Percentiles rank a stretch among this genome's conserved stretches.
phyloP scores from a whole-genome alignment of 2,888 invertebrate genomes.

The Aethes cnicana region DNA sequence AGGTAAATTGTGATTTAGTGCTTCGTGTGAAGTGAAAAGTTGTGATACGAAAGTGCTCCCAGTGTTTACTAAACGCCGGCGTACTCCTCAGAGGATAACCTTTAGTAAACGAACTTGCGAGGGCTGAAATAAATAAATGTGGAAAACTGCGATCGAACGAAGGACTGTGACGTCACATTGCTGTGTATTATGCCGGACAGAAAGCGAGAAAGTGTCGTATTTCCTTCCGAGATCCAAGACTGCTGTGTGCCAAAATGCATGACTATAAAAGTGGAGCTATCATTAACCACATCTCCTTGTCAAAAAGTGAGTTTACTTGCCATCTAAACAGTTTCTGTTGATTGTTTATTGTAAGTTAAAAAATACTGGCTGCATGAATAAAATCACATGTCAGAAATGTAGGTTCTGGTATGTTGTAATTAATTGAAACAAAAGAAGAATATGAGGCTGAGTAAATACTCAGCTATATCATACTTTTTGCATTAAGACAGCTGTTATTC shows the following conservation, averaged over 20 bases:
- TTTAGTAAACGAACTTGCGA: conserved; percentile 54
- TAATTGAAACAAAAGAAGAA: conserved; percentile 12
- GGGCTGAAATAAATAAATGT: conserved; percentile 52
- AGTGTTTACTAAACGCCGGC: conserved; percentile 65
- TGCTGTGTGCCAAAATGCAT: conserved; percentile 73
- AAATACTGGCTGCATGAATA: conserved; percentile 29
- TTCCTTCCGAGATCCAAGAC: conserved; percentile 65
- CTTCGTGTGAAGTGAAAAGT: conserved; percentile 62
- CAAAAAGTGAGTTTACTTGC: conserved; percentile 71
- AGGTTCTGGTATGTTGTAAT: conserved; percentile 4
- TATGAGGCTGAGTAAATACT: no score
- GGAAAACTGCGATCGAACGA: conserved; percentile 64
- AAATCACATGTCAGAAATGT: conserved; percentile 9
- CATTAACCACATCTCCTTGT: conserved; percentile 72
- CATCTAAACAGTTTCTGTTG: conserved; percentile 40
- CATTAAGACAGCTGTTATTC: no score
- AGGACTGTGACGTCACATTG: conserved; percentile 74
- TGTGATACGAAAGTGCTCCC: conserved; percentile 67
- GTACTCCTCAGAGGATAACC: conserved; percentile 51
- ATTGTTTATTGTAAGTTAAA: conserved; percentile 11
- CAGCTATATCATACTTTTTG: no score
- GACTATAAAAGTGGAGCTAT: conserved; percentile 76
- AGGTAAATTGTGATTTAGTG: conserved; percentile 85
- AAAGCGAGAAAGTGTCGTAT: conserved; percentile 74
- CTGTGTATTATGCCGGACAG: conserved; percentile 77